These are phyloP conservation scores for Aphidoletes aphidimyza DNA, from an alignment of 2,888 invertebrate genomes.

Conservation along the genomic window DNA sequence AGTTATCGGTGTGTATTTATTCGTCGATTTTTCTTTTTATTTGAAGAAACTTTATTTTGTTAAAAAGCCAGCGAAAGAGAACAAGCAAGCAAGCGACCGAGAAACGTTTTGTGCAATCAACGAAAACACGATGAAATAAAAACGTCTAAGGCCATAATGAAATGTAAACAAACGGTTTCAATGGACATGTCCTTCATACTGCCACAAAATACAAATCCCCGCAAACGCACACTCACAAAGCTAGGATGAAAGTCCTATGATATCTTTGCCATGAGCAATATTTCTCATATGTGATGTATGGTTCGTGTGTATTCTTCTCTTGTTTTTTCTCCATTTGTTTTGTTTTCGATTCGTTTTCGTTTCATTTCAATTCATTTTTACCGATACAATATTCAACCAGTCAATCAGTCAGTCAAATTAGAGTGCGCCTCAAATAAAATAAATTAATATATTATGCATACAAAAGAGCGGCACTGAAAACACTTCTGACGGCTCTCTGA, in stretches of 20 bases:
- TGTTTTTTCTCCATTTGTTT: conserved; percentile 8
- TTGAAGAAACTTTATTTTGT: too few relatives aligned
- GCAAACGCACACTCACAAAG: background rate
- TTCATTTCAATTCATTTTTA: background rate
- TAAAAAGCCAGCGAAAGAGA: background rate
- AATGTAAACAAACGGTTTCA: conserved; percentile 35
- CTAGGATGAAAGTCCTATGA: background rate
- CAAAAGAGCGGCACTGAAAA: too few relatives aligned
- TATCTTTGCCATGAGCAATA: background rate
- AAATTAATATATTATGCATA: conserved; percentile 44
- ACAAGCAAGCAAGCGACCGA: background rate
- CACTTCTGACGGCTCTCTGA: too few relatives aligned
- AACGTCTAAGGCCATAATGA: conserved; percentile 44
- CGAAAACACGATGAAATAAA: conserved; percentile 25
- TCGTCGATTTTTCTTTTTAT: background rate
- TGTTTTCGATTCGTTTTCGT: background rate
- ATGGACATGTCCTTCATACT: conserved; percentile 49
- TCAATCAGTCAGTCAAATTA: conserved; percentile 41
- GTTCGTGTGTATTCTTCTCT: too few relatives aligned
- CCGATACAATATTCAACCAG: background rate
- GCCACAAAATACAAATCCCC: background rate
- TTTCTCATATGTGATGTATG: background rate
- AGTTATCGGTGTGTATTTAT: conserved; percentile 1
- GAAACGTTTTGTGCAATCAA: background rate
- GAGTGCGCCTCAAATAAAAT: background rate